A percentile compares a stretch with the other conserved stretches of the same genome.
These are phyloP conservation scores for Cosmia trapezina DNA, from an alignment of 2,888 invertebrate genomes.

Conservation along the genomic window DNA sequence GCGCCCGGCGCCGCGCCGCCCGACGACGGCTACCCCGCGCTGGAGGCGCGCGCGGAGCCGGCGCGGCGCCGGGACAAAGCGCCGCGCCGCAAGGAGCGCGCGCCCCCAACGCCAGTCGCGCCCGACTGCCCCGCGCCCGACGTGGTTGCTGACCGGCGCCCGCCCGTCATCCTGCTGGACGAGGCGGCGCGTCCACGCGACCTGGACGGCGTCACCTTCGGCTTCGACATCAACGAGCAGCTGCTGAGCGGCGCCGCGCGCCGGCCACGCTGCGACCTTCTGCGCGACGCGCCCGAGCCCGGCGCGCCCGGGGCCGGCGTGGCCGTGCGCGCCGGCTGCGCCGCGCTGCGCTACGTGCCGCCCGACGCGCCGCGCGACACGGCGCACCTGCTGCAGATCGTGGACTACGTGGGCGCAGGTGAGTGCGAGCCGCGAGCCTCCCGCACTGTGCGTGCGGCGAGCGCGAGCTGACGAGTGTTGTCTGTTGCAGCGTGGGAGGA, in stretches of 20 bases:
- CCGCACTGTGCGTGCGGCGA: background rate
- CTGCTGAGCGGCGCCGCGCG: slow-evolving; percentile 88
- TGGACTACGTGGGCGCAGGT: slow-evolving; percentile 85
- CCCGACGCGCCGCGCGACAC: slow-evolving; percentile 70
- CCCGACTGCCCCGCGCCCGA: slow-evolving; percentile 80
- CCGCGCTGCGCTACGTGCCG: slow-evolving; percentile 78
- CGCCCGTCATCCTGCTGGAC: slow-evolving; percentile 94
- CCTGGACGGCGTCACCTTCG: slow-evolving; percentile 94
- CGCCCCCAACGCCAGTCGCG: slow-evolving; percentile 69
- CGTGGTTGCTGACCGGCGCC: slow-evolving; percentile 89
- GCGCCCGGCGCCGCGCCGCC: slow-evolving; percentile 45
- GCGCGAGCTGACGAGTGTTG: slow-evolving; percentile 5
- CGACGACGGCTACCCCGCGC: slow-evolving; percentile 70
- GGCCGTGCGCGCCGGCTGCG: slow-evolving; percentile 63
- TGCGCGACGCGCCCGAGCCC: slow-evolving; percentile 71
- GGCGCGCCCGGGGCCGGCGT: slow-evolving; percentile 22
- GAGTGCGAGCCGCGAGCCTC: background rate
- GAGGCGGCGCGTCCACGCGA: slow-evolving; percentile 87
- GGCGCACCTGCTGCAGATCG: slow-evolving; percentile 76
- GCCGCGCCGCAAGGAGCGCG: slow-evolving; percentile 45
- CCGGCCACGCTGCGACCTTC: slow-evolving; percentile 76
- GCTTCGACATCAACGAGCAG: slow-evolving; percentile 94
- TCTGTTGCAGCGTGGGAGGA: slow-evolving; percentile 93
- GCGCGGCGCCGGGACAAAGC: slow-evolving; percentile 63
- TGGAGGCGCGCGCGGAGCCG: slow-evolving; percentile 64